Evolutionary conservation across 2,113 vertebrate genomes (phyloP).

Genomic region (Seriola quinqueradiata): DNA sequence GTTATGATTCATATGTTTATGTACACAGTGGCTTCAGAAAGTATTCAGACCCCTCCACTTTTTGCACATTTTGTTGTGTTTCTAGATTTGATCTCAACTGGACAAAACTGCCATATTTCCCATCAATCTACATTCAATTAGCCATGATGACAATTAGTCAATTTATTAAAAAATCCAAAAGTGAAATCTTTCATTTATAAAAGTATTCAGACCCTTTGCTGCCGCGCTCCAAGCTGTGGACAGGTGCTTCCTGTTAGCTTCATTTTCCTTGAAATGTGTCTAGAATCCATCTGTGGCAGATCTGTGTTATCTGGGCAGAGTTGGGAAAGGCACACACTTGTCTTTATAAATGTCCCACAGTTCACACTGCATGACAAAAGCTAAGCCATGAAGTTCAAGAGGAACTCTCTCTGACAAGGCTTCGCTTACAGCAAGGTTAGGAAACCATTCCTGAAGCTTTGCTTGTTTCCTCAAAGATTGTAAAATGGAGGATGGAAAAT

Average conservation of each 20-base stretch:
- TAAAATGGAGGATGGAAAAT: too few species aligned
- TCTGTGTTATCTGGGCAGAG: too few species aligned
- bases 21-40: background rate
- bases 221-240: background rate
- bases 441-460: background rate
- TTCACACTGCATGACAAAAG: too few species aligned
- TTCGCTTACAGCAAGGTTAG: background rate
- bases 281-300: background rate
- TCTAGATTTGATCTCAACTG: background rate
- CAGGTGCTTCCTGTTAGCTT: background rate
- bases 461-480: too few species aligned
- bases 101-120: background rate
- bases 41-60: background rate
- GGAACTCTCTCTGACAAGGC: background rate
- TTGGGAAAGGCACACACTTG: too few species aligned
- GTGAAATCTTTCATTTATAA: background rate
- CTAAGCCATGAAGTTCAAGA: background rate
- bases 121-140: background rate
- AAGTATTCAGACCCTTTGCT: background rate
- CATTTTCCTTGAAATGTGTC: background rate
- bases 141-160: too few species aligned
- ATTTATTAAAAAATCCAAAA: background rate
- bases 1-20: constrained; percentile 1
- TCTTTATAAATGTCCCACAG: too few species aligned
- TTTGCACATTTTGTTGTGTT: background rate